Evolutionary conservation across 2,888 invertebrate genomes (phyloP), one percentile per base, ranked within the genome.

Genomic region (Nesidiocoris tenuis): DNA sequence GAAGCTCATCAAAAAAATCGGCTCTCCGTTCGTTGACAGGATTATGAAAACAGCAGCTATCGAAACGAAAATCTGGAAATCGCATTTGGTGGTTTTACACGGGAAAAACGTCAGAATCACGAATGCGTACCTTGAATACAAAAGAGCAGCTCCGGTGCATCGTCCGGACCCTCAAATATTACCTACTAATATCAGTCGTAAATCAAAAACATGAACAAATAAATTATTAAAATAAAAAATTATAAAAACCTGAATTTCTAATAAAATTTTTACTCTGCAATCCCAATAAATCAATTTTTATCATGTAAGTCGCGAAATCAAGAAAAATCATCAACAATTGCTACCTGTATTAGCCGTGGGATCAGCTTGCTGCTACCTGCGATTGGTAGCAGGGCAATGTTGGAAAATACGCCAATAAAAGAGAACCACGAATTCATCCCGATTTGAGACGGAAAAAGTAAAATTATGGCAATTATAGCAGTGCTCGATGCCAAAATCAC

Each of bases 61-160:
- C 2, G 72, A 39, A 61, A 61, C 39, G 61, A 72, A 72, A 19
- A 54, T 61, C 72, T 72, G 23, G 12, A 18, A 39, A n/a, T n/a
- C n/a, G n/a, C n/a, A n/a, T n/a, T n/a, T n/a, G n/a, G n/a, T n/a
- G n/a, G n/a, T n/a, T n/a, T n/a, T n/a, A n/a, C n/a, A n/a, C n/a
- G n/a, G n/a, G n/a, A n/a, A n/a, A n/a, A n/a, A n/a, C n/a, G n/a
- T n/a, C n/a, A n/a, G n/a, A n/a, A n/a, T n/a, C n/a, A n/a, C n/a
- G n/a, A n/a, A n/a, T n/a, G n/a, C n/a, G n/a, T n/a, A n/a, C n/a
- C n/a, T n/a, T n/a, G n/a, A n/a, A n/a, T n/a, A n/a, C n/a, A n/a
- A n/a, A n/a, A n/a, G n/a, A n/a, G n/a, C n/a, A n/a, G n/a, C n/a
- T n/a, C n/a, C n/a, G n/a, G n/a, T n/a, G n/a, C n/a, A n/a, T n/a